These are phyloP conservation scores for Cheilinus undulatus DNA, from an alignment of 2,113 vertebrate species.

Conservation along the genomic window DNA sequence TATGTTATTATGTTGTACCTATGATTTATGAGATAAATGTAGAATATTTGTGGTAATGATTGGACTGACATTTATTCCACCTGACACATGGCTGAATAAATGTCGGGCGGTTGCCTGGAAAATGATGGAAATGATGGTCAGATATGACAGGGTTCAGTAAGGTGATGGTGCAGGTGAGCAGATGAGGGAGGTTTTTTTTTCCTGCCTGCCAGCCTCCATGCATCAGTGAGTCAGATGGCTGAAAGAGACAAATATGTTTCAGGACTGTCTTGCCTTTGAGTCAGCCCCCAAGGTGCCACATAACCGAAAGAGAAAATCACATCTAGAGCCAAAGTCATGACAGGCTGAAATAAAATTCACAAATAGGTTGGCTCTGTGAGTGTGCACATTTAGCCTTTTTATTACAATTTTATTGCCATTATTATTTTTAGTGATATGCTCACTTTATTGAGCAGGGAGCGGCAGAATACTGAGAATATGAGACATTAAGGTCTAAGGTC, in stretches of 20 bases:
- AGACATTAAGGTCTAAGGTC: not conserved
- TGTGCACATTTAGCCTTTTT: constrained; percentile 40
- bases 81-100: constrained; percentile 36
- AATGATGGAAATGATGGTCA: constrained; percentile 36
- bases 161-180: constrained; percentile 13
- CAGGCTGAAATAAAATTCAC: constrained; percentile 38
- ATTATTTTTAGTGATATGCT: constrained; percentile 34
- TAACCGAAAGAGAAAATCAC: constrained; percentile 13
- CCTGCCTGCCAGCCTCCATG: constrained; percentile 32
- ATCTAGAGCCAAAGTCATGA: constrained; percentile 43
- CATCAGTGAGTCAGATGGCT: constrained; percentile 17
- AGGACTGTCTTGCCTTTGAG: constrained; percentile 18
- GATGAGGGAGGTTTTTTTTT: constrained; percentile 28
- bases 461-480: constrained; percentile 2
- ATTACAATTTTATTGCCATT: constrained; percentile 45
- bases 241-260: constrained; percentile 36
- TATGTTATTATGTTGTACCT: constrained; percentile 78
- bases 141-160: constrained; percentile 49
- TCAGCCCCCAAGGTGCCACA: constrained; percentile 22
- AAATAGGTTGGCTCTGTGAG: constrained; percentile 3
- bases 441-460: constrained; percentile 7
- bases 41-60: constrained; percentile 54
- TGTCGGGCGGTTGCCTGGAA: not conserved
- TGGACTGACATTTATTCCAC: constrained; percentile 57
- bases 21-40: constrained; percentile 80